These are phyloP conservation scores for Drosophila falleni DNA, from an alignment of 2,888 invertebrate genomes.

Conservation along the genomic window DNA sequence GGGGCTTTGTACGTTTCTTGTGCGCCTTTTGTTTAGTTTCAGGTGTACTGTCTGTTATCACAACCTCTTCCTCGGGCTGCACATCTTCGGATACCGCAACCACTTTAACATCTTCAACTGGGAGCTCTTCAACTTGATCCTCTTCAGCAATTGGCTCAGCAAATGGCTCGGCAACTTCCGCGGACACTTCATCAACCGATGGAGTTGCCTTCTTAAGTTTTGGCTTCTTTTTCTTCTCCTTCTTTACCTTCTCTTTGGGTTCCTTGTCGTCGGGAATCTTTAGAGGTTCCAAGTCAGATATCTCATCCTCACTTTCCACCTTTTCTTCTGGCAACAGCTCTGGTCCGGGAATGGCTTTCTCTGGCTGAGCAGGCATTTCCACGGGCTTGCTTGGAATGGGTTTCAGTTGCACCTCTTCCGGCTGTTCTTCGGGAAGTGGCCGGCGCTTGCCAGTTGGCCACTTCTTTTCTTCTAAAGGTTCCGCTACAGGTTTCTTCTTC, in stretches of 20 bases:
- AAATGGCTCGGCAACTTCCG: conserved; percentile 84
- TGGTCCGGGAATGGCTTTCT: conserved; percentile 78
- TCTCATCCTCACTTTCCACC: conserved; percentile 75
- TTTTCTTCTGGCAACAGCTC: conserved; percentile 79
- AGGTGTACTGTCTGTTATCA: conserved; percentile 68
- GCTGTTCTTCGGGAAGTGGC: conserved; percentile 85
- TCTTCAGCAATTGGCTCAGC: conserved; percentile 83
- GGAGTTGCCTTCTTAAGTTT: conserved; percentile 83
- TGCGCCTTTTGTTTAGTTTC: conserved; percentile 83
- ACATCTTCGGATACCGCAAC: conserved; percentile 84
- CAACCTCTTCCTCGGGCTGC: conserved; percentile 81
- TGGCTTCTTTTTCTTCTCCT: conserved; percentile 83
- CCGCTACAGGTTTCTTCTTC: conserved; percentile 84
- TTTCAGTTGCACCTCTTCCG: conserved; percentile 84
- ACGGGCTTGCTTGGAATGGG: conserved; percentile 83
- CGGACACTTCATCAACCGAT: conserved; percentile 83
- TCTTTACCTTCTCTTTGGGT: conserved; percentile 84
- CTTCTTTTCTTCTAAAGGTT: conserved; percentile 83
- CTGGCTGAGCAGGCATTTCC: conserved; percentile 74
- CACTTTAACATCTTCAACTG: conserved; percentile 81
- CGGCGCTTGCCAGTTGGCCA: conserved; percentile 85
- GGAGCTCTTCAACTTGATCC: conserved; percentile 81
- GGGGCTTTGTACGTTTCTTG: conserved; percentile 83
- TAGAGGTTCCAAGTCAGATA: conserved; percentile 73
- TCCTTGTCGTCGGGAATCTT: conserved; percentile 83